Base-by-base conservation (phyloP, 2,888 invertebrate species). In the Synanthedon myopaeformis region DNA sequence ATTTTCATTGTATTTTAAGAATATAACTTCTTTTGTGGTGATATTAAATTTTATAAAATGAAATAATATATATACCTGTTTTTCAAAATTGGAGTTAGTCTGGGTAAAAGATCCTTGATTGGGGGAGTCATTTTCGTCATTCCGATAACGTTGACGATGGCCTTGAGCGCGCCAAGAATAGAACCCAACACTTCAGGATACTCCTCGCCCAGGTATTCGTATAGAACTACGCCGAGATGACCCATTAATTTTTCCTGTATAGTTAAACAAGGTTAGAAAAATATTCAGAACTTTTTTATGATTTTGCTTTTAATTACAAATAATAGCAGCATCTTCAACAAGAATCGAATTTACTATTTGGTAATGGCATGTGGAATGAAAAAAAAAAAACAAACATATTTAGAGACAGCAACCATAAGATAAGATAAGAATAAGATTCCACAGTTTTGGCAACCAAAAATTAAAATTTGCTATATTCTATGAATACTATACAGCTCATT, bases 61-160 rank as follows among this genome's bases (percentile, higher is more conserved):
- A 52, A 49, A 41, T 28, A 54, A 51, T 12, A 14, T 92, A 51
- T 12, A 14, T 92, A 96, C 88, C 96, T 92, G 89, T 99, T 99
- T 81, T 99, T 99, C 58, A 99, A 89, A 73, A 99, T 99, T 0
- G 99, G 99, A 1, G 99, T 99, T 45, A 99, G 89, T 56, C 99
- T 90, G 0, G 99, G 99, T 52, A 99, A 85, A 19, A 99, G 89
- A 89, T 99, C 99, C 87, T 99, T 99, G 70, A 99, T 99, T 2
- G 99, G 99, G 4, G 99, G 99, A 3, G 98, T 99, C 99, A 99
- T 99, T 88, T 99, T 99, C 0, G 98, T 98, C 99, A 99, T 99
- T 65, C 99, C 99, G 70, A 99, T 99, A 4, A 99, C 99, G 80
- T 99, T 99, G 4, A 99, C 99, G 64, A 99, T 99, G 0, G 97